Percentiles rank a stretch among this genome's conserved stretches.
Evolutionary conservation across 2,888 invertebrate genomes (phyloP).

Genomic region (Pyrgus malvae): DNA sequence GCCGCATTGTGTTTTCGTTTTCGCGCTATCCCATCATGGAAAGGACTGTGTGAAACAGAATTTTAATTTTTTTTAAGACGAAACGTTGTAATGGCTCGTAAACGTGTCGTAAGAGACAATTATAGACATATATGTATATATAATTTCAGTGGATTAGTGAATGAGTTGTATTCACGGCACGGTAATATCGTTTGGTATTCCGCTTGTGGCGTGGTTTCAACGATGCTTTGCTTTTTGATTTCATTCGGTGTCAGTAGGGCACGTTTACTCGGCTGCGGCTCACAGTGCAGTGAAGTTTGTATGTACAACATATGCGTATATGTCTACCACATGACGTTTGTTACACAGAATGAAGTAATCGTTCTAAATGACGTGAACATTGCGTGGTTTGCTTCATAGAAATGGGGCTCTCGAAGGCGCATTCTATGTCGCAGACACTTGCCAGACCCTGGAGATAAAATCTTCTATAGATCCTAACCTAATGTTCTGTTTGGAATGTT

Average conservation of each 20-base stretch:
- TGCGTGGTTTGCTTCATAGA: constrained; percentile 28
- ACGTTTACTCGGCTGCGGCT: constrained; percentile 51
- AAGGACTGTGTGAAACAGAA: constrained; percentile 59
- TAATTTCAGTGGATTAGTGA: constrained; percentile 34
- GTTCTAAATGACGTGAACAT: constrained; percentile 39
- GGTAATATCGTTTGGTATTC: constrained; percentile 54
- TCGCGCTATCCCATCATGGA: constrained; percentile 71
- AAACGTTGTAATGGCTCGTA: not conserved
- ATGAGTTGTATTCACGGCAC: constrained; percentile 40
- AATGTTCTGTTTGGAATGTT: too few species aligned
- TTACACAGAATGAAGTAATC: constrained; percentile 56
- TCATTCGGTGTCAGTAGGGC: constrained; percentile 72
- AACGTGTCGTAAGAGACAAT: not conserved
- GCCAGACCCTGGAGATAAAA: too few species aligned
- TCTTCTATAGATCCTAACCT: too few species aligned
- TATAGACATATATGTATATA: not conserved
- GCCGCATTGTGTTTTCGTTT: constrained; percentile 70
- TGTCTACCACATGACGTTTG: constrained; percentile 28
- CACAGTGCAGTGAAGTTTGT: constrained; percentile 43
- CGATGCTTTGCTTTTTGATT: constrained; percentile 58
- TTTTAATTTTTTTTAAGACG: constrained; percentile 44
- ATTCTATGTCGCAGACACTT: too few species aligned
- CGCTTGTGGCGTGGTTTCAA: constrained; percentile 34
- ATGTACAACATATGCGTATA: not conserved
- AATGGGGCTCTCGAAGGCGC: constrained; percentile 32